These are phyloP conservation scores for Meiosimyza platycephala DNA, from an alignment of 2,888 invertebrate species.

Conservation along the genomic window DNA sequence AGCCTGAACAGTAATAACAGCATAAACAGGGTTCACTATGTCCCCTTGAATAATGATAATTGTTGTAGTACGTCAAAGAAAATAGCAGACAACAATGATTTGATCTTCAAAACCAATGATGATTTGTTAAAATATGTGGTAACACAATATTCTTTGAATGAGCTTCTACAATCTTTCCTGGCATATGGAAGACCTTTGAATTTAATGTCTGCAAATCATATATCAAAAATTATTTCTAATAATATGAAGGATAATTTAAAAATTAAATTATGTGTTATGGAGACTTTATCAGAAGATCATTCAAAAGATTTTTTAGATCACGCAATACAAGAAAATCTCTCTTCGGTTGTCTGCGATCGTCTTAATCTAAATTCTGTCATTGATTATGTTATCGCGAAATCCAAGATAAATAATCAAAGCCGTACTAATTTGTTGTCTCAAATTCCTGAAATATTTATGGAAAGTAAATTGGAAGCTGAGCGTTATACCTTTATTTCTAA, in stretches of 20 bases:
- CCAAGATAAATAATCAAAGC: slow-evolving; percentile 59
- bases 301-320: slow-evolving; percentile 65
- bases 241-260: slow-evolving; percentile 59
- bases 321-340: slow-evolving; percentile 65
- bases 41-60: not conserved
- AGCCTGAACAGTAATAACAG: no score
- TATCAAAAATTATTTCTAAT: slow-evolving; percentile 59
- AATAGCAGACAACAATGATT: no score
- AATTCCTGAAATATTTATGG: slow-evolving; percentile 56
- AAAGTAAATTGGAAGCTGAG: slow-evolving; percentile 56
- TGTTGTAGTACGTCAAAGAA: no score
- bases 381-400: slow-evolving; percentile 63
- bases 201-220: slow-evolving; percentile 48
- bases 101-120: no score
- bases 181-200: slow-evolving; percentile 46
- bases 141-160: slow-evolving; percentile 54
- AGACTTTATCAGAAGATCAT: slow-evolving; percentile 64
- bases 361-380: slow-evolving; percentile 63
- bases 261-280: slow-evolving; percentile 60
- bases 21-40: slow-evolving; percentile 23
- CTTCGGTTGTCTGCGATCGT: slow-evolving; percentile 65
- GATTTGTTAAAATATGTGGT: slow-evolving; percentile 51
- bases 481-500: slow-evolving; percentile 54
- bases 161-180: slow-evolving; percentile 59
- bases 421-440: slow-evolving; percentile 58